These are phyloP conservation scores for Caracal caracal DNA, from an alignment of 2,113 vertebrate species.

Conservation along the genomic window DNA sequence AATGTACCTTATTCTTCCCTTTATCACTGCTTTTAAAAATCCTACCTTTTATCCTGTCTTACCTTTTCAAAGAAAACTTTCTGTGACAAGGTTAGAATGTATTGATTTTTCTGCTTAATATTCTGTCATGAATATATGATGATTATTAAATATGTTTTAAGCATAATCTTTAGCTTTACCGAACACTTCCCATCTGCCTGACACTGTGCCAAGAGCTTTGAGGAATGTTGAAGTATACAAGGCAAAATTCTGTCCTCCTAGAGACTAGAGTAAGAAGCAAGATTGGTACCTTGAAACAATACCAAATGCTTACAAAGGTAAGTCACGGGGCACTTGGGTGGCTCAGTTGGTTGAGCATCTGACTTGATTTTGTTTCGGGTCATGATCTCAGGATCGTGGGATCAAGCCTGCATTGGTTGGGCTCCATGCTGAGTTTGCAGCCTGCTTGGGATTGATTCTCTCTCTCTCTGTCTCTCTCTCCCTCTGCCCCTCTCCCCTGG, in stretches of 20 bases:
- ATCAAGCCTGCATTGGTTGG: no score
- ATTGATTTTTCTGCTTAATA: background rate
- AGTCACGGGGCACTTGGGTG: no score
- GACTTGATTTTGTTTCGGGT: no score
- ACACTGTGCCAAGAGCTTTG: background rate
- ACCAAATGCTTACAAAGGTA: background rate
- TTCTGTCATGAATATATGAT: background rate
- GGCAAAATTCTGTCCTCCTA: background rate
- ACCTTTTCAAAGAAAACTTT: background rate
- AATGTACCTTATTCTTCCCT: background rate
- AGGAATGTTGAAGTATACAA: background rate
- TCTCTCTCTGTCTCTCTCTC: no score
- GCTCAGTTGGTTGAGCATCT: no score
- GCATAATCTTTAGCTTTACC: background rate
- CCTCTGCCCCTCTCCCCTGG: no score
- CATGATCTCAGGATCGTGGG: no score
- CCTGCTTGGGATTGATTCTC: no score
- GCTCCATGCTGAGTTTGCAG: no score
- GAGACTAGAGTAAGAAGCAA: background rate
- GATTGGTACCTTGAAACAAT: background rate
- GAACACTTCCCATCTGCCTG: background rate
- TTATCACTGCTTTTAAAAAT: background rate
- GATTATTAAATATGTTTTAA: background rate
- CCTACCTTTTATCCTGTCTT: background rate
- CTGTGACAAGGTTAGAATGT: background rate